phyloP scores from a whole-genome alignment of 2,797 vertebrate species.

The Myotis planiceps region DNA sequence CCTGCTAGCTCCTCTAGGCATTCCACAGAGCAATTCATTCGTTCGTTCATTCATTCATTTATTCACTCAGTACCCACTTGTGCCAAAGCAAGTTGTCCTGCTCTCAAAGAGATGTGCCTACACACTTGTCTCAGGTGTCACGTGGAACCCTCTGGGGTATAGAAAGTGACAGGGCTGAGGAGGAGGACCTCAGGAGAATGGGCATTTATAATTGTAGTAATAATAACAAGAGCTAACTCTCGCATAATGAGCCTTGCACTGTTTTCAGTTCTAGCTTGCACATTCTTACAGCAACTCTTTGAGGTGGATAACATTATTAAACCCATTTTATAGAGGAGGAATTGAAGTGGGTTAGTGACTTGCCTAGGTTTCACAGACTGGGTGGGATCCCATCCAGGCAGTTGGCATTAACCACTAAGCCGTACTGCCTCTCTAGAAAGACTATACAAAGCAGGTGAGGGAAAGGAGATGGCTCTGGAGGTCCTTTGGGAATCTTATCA shows the following conservation, averaged over 20 bases:
- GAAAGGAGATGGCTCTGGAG: background rate
- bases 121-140: background rate
- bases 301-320: background rate
- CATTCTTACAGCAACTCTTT: background rate
- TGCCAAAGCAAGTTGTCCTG: background rate
- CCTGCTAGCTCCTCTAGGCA: background rate
- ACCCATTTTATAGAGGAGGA: background rate
- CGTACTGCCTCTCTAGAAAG: background rate
- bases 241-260: background rate
- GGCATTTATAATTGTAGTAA: background rate
- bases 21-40: background rate
- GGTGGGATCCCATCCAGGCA: accelerated
- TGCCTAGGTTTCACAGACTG: background rate
- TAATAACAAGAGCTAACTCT: background rate
- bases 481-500: background rate
- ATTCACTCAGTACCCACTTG: background rate
- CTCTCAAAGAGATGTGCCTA: background rate
- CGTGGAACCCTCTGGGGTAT: background rate
- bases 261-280: background rate
- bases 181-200: background rate
- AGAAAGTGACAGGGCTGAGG: background rate
- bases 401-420: background rate
- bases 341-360: background rate
- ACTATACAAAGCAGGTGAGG: background rate
- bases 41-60: background rate